These are phyloP conservation scores for Balaenoptera acutorostrata DNA, from an alignment of 2,113 vertebrate genomes.

Conservation along the genomic window DNA sequence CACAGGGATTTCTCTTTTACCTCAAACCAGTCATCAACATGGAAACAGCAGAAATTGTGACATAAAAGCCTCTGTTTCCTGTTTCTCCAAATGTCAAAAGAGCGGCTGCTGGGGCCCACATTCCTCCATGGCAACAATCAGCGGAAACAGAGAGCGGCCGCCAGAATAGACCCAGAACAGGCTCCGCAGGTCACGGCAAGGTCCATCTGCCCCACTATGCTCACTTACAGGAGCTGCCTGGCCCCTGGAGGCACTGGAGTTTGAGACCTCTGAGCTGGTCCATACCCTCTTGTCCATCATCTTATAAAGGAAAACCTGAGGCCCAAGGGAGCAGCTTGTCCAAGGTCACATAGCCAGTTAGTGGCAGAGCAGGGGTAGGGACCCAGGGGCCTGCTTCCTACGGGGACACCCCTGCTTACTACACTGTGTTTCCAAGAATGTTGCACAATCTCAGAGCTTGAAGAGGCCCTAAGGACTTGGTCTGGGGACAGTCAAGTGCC, in stretches of 20 bases:
- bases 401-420: fast-evolving
- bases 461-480: background rate
- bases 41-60: background rate
- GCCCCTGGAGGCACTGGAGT: background rate
- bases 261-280: background rate
- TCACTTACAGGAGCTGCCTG: background rate
- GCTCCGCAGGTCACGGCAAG: fast-evolving
- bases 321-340: background rate
- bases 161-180: fast-evolving
- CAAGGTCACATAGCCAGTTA: background rate
- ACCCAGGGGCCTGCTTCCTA: background rate
- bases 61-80: background rate
- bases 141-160: background rate
- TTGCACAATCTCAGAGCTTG: background rate
- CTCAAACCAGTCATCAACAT: background rate
- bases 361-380: background rate
- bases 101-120: fast-evolving
- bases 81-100: background rate
- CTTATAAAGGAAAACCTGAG: background rate
- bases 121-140: background rate
- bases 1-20: background rate
- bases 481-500: background rate
- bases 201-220: fast-evolving
- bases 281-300: background rate
- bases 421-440: background rate